phyloP scores from a whole-genome alignment of 2,888 invertebrate genomes.

The Erannis defoliaria region DNA sequence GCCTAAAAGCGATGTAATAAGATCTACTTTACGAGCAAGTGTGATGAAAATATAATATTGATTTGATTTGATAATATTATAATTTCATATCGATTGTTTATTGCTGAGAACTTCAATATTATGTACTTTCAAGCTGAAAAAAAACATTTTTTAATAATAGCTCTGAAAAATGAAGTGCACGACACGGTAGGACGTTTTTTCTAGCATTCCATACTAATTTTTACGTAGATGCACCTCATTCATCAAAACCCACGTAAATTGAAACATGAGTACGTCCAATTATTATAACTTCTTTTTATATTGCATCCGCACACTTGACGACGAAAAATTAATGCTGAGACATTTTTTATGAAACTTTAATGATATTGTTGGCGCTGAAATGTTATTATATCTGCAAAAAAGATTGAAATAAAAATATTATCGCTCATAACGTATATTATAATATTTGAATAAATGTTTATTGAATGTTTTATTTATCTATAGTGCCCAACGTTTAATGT shows the following conservation, averaged over 20 bases:
- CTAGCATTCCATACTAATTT: slow-evolving; percentile 9
- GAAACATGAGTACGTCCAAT: slow-evolving; percentile 41
- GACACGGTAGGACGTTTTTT: background rate
- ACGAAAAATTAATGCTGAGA: slow-evolving; percentile 26
- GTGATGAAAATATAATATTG: too few species aligned
- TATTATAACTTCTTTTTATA: slow-evolving; percentile 42
- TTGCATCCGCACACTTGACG: slow-evolving; percentile 34
- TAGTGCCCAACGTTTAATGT: too few species aligned
- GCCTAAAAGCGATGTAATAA: too few species aligned
- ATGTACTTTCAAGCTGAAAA: background rate
- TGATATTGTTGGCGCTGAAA: slow-evolving; percentile 26
- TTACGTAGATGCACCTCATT: slow-evolving; percentile 26
- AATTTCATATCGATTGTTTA: too few species aligned
- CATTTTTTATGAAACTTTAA: slow-evolving; percentile 18
- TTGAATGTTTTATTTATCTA: background rate
- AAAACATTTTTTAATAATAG: background rate
- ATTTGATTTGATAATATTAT: too few species aligned
- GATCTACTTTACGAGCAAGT: too few species aligned
- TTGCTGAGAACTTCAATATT: background rate
- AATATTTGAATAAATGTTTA: background rate
- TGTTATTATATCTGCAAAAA: slow-evolving; percentile 8
- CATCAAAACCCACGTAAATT: slow-evolving; percentile 42
- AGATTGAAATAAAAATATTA: background rate
- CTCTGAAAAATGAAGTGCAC: background rate
- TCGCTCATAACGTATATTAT: background rate